Percentiles rank a stretch among this genome's conserved stretches.
These are phyloP conservation scores for Pantelozetes paolii DNA, from an alignment of 2,888 invertebrate genomes.

Conservation along the genomic window DNA sequence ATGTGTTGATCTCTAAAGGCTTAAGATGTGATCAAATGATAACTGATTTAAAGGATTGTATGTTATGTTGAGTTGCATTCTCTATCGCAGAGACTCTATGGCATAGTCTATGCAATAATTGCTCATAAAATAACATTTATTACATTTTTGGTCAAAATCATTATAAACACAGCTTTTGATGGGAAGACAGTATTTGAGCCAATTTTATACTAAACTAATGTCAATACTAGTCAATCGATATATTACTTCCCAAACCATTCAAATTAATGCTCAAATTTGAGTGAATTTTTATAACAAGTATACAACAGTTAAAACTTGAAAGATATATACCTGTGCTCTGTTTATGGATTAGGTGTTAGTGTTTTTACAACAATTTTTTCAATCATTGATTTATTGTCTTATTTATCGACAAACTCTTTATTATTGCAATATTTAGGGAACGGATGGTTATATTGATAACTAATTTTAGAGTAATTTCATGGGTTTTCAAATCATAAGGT, in stretches of 20 bases:
- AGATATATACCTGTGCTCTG: background rate
- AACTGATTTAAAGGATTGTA: background rate
- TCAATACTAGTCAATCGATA: constrained; percentile 17
- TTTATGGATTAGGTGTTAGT: background rate
- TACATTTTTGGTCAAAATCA: constrained; percentile 14
- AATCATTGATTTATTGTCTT: too few relatives aligned
- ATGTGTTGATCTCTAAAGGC: background rate
- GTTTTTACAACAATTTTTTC: background rate
- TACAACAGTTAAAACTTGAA: constrained; percentile 9
- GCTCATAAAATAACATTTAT: constrained; percentile 19
- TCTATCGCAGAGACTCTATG: too few relatives aligned
- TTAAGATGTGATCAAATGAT: background rate
- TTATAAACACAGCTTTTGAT: background rate
- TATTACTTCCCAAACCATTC: constrained; percentile 16
- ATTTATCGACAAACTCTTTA: too few relatives aligned
- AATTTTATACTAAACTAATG: constrained; percentile 14
- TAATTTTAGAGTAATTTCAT: too few relatives aligned
- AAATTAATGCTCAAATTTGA: constrained; percentile 33
- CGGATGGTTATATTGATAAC: too few relatives aligned
- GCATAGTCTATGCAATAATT: constrained; percentile 32
- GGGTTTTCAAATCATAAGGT: too few relatives aligned
- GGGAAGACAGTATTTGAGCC: constrained; percentile 22
- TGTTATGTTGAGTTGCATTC: background rate
- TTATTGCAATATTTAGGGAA: too few relatives aligned
- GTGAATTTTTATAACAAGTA: constrained; percentile 25